Conservation (phyloP, 2,113 vertebrate genomes). For the Elephas maximus region DNA sequence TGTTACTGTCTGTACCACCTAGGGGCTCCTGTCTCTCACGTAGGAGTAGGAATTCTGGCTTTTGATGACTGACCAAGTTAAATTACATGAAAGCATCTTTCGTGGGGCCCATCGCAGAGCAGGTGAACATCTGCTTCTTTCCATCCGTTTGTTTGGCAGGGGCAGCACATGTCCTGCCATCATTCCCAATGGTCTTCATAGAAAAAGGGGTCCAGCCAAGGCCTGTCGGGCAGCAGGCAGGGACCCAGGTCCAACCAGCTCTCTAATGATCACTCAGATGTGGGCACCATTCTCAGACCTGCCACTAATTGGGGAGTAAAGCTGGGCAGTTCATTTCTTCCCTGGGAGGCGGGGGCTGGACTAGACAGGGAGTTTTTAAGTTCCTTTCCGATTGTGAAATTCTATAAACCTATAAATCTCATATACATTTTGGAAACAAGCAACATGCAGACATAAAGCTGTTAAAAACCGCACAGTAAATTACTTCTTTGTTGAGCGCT, state of each 20-base stretch:
- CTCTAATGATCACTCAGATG: not conserved
- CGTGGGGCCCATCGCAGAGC: not conserved
- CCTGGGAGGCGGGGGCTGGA: not conserved
- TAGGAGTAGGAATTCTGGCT: not conserved
- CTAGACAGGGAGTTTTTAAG: not conserved
- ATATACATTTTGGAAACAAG: constrained; percentile 11
- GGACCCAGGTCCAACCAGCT: not conserved
- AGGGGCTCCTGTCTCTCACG: not conserved
- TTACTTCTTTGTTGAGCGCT: not conserved
- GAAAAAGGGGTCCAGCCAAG: not conserved
- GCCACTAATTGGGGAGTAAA: not conserved
- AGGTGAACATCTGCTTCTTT: not conserved
- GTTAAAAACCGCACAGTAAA: not conserved
- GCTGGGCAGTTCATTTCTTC: not conserved
- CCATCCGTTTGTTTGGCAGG: not conserved
- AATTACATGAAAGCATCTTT: not conserved
- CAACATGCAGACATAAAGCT: not conserved
- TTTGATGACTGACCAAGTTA: not conserved
- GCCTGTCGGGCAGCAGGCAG: not conserved
- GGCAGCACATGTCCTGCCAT: not conserved
- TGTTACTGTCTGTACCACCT: not conserved
- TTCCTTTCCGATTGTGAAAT: not conserved
- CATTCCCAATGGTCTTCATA: not conserved
- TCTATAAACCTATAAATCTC: not conserved
- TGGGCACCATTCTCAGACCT: not conserved